Percentiles rank a stretch among this genome's conserved stretches.
Conservation (phyloP, 92 coral and sea anemone species). For the Zoanthus sansibaricus region DNA sequence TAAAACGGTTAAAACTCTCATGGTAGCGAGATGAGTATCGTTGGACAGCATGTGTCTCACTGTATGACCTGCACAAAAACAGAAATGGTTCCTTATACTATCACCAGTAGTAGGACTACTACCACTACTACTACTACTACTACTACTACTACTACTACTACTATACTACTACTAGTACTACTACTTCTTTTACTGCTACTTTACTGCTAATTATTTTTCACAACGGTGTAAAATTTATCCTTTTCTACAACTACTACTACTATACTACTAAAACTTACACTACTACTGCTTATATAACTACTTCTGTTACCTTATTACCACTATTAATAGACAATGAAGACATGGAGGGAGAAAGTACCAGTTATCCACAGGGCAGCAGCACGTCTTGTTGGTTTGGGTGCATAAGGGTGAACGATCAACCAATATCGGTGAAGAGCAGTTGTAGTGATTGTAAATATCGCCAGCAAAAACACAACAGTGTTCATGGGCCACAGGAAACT, state of each 20-base stretch:
- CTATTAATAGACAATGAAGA: background rate
- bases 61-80: constrained; percentile 67
- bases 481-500: constrained; percentile 43
- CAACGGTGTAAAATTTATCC: too few species aligned
- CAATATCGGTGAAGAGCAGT: constrained; percentile 39
- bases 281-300: background rate
- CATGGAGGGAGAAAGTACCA: background rate
- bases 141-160: too few species aligned
- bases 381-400: constrained; percentile 20
- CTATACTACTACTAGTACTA: too few species aligned
- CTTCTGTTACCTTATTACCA: background rate
- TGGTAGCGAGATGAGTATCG: constrained; percentile 86
- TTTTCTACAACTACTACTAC: too few species aligned
- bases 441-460: constrained; percentile 32
- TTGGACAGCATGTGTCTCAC: constrained; percentile 81
- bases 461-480: constrained; percentile 34
- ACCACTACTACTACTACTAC: too few species aligned
- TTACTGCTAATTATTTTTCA: too few species aligned
- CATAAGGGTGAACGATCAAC: constrained; percentile 37
- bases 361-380: constrained; percentile 21
- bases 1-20: constrained; percentile 88
- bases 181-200: too few species aligned
- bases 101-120: too few species aligned
- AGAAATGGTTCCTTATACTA: too few species aligned
- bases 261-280: too few species aligned